Evolutionary conservation across 2,113 vertebrate genomes (phyloP).

Genomic region (Blennius ocellaris): DNA sequence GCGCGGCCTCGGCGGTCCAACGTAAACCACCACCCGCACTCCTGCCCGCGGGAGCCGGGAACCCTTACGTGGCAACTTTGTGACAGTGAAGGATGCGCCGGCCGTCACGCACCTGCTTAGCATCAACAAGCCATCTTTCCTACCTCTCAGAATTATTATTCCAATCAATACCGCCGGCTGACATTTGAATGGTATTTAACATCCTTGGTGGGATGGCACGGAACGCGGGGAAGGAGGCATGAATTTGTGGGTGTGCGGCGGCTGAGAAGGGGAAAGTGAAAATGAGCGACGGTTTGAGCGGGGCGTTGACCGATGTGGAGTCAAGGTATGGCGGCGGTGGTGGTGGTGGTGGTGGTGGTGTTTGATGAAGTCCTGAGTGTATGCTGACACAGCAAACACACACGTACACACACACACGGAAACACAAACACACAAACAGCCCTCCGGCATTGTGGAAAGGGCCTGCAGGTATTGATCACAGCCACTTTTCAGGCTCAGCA

Average conservation of each 20-base stretch:
- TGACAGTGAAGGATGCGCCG: constrained; percentile 79
- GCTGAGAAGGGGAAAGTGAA: constrained; percentile 47
- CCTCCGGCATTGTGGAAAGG: constrained; percentile 68
- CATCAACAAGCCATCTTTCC: constrained; percentile 77
- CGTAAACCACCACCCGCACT: constrained; percentile 64
- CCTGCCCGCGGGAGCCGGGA: constrained; percentile 55
- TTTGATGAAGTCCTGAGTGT: constrained; percentile 80
- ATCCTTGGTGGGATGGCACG: constrained; percentile 69
- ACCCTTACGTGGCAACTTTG: constrained; percentile 80
- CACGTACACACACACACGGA: constrained; percentile 9
- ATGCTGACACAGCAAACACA: constrained; percentile 78
- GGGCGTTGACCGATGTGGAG: constrained; percentile 55
- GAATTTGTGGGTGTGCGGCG: constrained; percentile 20
- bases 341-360: constrained; percentile 18
- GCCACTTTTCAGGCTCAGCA: constrained; percentile 78
- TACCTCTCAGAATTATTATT: constrained; percentile 82
- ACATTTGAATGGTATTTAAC: constrained; percentile 85
- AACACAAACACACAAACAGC: constrained; percentile 48
- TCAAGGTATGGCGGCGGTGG: constrained; percentile 29
- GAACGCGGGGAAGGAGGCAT: constrained; percentile 23
- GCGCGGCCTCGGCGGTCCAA: constrained; percentile 68
- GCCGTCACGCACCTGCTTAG: constrained; percentile 71
- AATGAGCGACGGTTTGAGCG: constrained; percentile 54
- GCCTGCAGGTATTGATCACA: constrained; percentile 83
- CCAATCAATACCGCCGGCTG: constrained; percentile 79